phyloP scores from a whole-genome alignment of 2,113 vertebrate genomes.

The Colinus virginianus region DNA sequence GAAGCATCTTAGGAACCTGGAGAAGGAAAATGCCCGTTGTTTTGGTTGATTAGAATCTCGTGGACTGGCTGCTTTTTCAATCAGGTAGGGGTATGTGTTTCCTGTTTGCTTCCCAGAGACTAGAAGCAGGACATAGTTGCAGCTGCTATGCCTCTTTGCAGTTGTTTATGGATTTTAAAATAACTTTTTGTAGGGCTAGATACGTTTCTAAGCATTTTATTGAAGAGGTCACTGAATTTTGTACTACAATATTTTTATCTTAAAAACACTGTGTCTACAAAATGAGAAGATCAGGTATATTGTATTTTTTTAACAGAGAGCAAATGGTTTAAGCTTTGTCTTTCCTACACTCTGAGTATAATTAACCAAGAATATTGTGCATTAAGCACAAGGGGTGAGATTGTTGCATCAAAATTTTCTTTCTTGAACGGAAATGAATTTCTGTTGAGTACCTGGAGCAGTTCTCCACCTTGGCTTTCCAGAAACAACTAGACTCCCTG shows the following conservation, averaged over 20 bases:
- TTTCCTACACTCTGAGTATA: background rate
- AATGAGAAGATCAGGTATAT: background rate
- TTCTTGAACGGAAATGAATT: background rate
- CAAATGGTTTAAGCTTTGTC: background rate
- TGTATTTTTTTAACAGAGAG: background rate
- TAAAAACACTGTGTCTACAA: background rate
- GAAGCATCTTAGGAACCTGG: constrained; percentile 43
- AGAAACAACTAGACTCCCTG: background rate
- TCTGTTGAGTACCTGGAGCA: background rate
- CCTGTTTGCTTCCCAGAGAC: constrained; percentile 18
- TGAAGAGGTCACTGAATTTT: background rate
- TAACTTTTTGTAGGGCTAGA: background rate
- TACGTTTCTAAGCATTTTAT: background rate
- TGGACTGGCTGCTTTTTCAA: constrained; percentile 27
- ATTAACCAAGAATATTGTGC: background rate
- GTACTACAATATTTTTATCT: background rate
- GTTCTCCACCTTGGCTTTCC: background rate
- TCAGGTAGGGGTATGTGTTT: constrained; percentile 56
- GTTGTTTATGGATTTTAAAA: background rate
- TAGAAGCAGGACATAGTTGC: background rate
- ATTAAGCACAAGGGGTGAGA: background rate
- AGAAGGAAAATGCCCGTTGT: constrained; percentile 7
- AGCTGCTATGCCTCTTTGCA: background rate
- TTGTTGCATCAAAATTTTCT: background rate
- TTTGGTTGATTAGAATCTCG: background rate